Evolutionary conservation across 2,888 invertebrate genomes (phyloP).

Genomic region (Leptopterna dolabrata): DNA sequence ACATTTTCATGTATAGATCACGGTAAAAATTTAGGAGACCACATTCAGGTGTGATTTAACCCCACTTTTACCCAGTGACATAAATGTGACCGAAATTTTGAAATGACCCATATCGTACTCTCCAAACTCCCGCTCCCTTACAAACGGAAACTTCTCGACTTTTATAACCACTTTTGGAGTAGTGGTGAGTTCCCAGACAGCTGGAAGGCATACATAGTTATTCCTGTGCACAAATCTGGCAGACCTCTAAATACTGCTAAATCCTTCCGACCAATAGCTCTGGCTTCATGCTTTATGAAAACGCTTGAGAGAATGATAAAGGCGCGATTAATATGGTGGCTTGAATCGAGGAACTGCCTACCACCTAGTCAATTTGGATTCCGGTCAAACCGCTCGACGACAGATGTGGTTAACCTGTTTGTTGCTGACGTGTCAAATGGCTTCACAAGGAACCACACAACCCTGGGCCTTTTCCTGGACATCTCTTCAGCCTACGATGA

Average conservation of each 20-base stretch:
- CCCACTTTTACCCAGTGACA: no score
- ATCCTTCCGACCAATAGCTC: constrained; percentile 17
- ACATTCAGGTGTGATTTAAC: no score
- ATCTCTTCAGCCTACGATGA: constrained; percentile 22
- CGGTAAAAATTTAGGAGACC: no score
- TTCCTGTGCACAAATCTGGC: neutral
- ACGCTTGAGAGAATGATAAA: constrained; percentile 16
- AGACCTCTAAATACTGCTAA: neutral
- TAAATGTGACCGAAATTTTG: no score
- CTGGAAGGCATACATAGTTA: constrained; percentile 24
- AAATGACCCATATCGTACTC: no score
- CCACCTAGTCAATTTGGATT: constrained; percentile 23
- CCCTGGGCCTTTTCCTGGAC: constrained; percentile 22
- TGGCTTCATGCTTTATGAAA: constrained; percentile 13
- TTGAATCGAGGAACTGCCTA: neutral
- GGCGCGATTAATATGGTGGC: neutral
- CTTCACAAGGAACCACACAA: neutral
- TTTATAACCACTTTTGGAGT: neutral
- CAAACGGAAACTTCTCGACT: neutral
- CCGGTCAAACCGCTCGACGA: neutral
- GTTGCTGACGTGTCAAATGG: neutral
- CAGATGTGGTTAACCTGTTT: neutral
- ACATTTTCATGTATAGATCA: no score
- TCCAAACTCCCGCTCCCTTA: neutral
- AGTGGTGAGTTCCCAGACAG: neutral